Conservation (phyloP, 2,797 vertebrate species). For the Taenioides sp. region DNA sequence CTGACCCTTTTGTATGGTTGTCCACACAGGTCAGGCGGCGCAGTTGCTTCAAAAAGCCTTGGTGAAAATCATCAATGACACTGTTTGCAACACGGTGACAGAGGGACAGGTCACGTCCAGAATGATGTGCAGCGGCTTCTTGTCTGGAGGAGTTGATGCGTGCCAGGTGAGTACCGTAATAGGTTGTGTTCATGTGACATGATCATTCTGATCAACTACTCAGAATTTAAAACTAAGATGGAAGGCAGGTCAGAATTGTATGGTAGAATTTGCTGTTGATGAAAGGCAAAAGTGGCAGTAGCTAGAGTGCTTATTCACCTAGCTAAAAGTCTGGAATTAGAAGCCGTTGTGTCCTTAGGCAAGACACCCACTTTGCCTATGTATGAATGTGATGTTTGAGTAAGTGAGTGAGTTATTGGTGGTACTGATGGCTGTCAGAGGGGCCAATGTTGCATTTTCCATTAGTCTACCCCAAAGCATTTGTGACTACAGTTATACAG, state of each 20-base stretch:
- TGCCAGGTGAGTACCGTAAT: conserved; percentile 77
- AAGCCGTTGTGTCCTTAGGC: too few relatives aligned
- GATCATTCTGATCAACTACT: too few relatives aligned
- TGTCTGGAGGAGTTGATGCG: conserved; percentile 79
- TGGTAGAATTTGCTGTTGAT: too few relatives aligned
- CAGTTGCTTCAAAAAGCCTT: conserved; percentile 75
- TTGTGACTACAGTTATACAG: too few relatives aligned
- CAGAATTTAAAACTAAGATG: background rate
- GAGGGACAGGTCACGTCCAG: conserved; percentile 79
- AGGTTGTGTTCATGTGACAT: background rate
- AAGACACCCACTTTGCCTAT: background rate
- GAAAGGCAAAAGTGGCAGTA: background rate
- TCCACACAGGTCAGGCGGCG: conserved; percentile 57
- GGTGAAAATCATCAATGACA: conserved; percentile 83
- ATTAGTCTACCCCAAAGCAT: too few relatives aligned
- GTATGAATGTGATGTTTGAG: too few relatives aligned
- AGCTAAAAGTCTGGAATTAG: background rate
- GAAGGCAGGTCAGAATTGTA: background rate
- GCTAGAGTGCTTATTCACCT: background rate
- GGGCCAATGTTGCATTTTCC: too few relatives aligned
- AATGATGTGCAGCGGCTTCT: conserved; percentile 82
- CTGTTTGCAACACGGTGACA: conserved; percentile 73
- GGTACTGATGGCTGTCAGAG: too few relatives aligned
- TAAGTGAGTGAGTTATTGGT: too few relatives aligned
- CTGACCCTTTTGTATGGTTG: conserved; percentile 45